These are phyloP conservation scores for Aplysina aerophoba DNA, from an alignment of 37 sponge, comb jelly and placozoan species.

Conservation along the genomic window DNA sequence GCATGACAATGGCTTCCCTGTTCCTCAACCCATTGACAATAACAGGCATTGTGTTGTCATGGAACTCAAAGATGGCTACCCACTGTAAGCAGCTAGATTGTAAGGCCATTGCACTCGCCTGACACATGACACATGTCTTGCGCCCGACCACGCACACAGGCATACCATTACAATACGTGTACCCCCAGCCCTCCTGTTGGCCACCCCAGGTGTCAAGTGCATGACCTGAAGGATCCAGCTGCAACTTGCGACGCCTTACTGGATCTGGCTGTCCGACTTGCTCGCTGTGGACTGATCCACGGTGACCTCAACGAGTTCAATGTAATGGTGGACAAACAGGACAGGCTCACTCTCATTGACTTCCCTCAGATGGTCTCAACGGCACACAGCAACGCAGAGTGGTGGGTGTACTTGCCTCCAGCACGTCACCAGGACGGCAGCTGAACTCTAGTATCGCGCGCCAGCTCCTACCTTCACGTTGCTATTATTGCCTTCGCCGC, in stretches of 20 bases:
- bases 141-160: not conserved
- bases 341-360: slow-evolving; percentile 88
- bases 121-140: not conserved
- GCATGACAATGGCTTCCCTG: slow-evolving; percentile 86
- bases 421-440: not conserved
- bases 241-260: slow-evolving; percentile 68
- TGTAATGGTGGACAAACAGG: slow-evolving; percentile 83
- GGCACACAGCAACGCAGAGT: slow-evolving; percentile 88
- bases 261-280: slow-evolving; percentile 84
- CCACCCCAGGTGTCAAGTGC: slow-evolving; percentile 85
- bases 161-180: not conserved
- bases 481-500: no score
- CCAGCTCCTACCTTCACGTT: no score
- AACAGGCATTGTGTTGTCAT: slow-evolving; percentile 98
- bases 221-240: slow-evolving; percentile 59
- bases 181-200: not conserved
- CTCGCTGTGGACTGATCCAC: slow-evolving; percentile 89
- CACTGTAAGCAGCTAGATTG: slow-evolving; percentile 65
- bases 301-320: slow-evolving; percentile 99
- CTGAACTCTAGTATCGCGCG: no score
- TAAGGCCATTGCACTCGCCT: no score
- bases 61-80: slow-evolving; percentile 91
- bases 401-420: slow-evolving; percentile 44
- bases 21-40: slow-evolving; percentile 88
- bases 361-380: slow-evolving; percentile 99